phyloP scores from a whole-genome alignment of 2,797 vertebrate species.

The Gallinago stenura region DNA sequence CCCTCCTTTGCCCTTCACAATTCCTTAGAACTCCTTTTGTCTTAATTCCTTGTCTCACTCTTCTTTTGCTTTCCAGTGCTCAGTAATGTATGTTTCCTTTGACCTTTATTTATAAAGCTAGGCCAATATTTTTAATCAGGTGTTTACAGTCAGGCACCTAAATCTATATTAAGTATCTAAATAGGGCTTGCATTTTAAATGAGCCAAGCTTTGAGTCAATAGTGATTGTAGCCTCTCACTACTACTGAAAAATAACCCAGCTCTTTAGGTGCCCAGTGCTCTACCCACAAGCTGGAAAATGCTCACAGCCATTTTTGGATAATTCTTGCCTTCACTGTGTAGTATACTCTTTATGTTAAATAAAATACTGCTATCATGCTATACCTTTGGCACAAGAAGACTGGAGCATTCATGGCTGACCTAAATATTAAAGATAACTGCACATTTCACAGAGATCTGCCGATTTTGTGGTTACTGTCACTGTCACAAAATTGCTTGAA shows the following conservation, averaged over 20 bases:
- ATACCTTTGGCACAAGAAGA: background rate
- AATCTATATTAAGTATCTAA: slow-evolving; percentile 59
- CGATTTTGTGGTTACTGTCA: background rate
- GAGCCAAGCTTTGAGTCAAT: slow-evolving; percentile 12
- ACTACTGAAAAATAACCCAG: background rate
- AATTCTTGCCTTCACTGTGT: background rate
- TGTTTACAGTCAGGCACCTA: slow-evolving; percentile 29
- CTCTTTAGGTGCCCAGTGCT: background rate
- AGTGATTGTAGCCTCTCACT: background rate
- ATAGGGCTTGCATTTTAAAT: slow-evolving; percentile 56
- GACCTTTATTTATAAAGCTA: slow-evolving; percentile 56
- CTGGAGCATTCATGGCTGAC: background rate
- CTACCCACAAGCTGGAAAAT: background rate
- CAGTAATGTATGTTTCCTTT: slow-evolving; percentile 22
- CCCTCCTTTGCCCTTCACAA: background rate
- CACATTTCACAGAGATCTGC: background rate
- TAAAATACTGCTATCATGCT: background rate
- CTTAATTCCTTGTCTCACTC: background rate
- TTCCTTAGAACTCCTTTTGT: background rate
- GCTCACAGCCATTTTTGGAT: background rate
- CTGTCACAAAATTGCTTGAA: background rate
- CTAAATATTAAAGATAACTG: background rate
- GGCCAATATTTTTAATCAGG: slow-evolving; percentile 69
- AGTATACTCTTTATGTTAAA: background rate
- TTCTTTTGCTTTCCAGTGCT: background rate